A percentile compares a stretch with the other conserved stretches of the same genome.
These are phyloP conservation scores for Spatula clypeata DNA, from an alignment of 2,797 vertebrate genomes.

Conservation along the genomic window DNA sequence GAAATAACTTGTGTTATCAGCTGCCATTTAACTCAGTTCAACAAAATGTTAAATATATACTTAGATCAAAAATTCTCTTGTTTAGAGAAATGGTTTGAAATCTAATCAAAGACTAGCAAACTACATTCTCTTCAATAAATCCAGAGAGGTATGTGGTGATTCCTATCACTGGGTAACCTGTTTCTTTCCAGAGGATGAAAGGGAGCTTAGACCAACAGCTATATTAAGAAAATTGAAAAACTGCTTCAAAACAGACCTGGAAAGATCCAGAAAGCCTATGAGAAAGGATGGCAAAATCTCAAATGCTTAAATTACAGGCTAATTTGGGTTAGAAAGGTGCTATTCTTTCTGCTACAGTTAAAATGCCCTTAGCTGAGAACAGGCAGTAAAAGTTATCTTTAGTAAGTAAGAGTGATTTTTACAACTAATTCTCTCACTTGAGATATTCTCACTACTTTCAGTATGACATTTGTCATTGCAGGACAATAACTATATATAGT, in stretches of 20 bases:
- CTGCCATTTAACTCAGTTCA: not conserved
- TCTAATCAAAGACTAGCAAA: not conserved
- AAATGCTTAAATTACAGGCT: not conserved
- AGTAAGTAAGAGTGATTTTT: constrained; percentile 2
- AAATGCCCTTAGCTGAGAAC: not conserved
- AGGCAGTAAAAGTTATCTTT: not conserved
- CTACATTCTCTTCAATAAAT: not conserved
- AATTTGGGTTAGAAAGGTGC: not conserved
- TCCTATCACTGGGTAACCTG: not conserved
- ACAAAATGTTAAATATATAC: not conserved
- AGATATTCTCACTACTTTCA: constrained; percentile 28
- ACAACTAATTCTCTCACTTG: not conserved
- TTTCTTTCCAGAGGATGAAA: not conserved
- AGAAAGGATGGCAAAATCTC: not conserved
- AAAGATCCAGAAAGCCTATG: not conserved
- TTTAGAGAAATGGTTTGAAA: not conserved
- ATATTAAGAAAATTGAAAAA: not conserved
- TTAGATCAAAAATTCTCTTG: not conserved
- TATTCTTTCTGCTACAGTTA: not conserved
- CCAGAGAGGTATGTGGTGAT: not conserved
- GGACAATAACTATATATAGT: not conserved
- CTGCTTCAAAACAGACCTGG: not conserved
- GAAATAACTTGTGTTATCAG: not conserved
- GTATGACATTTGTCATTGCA: not conserved
- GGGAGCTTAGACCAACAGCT: not conserved